These are phyloP conservation scores for Dreissena rostriformis DNA, from an alignment of 1,140 invertebrate species.

Conservation along the genomic window DNA sequence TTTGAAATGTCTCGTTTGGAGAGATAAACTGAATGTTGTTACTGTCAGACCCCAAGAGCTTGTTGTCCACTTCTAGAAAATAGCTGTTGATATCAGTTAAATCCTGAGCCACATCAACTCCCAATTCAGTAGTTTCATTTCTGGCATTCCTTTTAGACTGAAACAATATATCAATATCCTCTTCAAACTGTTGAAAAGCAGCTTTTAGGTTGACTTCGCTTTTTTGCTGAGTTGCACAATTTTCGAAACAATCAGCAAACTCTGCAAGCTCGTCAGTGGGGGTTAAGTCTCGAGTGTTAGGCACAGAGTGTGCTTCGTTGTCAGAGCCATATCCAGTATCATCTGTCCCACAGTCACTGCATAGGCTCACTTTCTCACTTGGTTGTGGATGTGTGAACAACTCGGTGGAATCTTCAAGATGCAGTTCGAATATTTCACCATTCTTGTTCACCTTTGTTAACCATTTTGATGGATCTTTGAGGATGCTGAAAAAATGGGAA, in stretches of 20 bases:
- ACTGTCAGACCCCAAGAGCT: background rate
- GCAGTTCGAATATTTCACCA: conserved; percentile 54
- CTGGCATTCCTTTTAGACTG: background rate
- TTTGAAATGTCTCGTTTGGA: background rate
- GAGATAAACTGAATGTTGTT: conserved; percentile 5
- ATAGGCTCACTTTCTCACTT: conserved; percentile 9
- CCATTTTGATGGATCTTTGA: conserved; percentile 44
- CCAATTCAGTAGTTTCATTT: conserved; percentile 16
- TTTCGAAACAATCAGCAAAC: conserved; percentile 39
- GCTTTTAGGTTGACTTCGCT: no score
- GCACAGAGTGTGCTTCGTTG: conserved; percentile 27
- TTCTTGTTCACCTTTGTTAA: conserved; percentile 43
- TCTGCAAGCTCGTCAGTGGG: background rate
- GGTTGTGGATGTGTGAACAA: no score
- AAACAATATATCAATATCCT: conserved; percentile 51
- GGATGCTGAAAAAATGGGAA: conserved; percentile 33
- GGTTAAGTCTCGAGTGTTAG: background rate
- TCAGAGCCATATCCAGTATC: conserved; percentile 58
- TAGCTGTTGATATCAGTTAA: conserved; percentile 38
- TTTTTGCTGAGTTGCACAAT: no score
- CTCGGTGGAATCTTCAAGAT: conserved; percentile 7
- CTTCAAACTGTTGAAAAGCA: conserved; percentile 31
- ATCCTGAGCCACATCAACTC: conserved; percentile 11
- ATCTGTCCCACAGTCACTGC: conserved; percentile 57
- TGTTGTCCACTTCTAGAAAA: conserved; percentile 26